Base-by-base conservation (phyloP, 2,797 vertebrate species). In the Enteromius treurensis region DNA sequence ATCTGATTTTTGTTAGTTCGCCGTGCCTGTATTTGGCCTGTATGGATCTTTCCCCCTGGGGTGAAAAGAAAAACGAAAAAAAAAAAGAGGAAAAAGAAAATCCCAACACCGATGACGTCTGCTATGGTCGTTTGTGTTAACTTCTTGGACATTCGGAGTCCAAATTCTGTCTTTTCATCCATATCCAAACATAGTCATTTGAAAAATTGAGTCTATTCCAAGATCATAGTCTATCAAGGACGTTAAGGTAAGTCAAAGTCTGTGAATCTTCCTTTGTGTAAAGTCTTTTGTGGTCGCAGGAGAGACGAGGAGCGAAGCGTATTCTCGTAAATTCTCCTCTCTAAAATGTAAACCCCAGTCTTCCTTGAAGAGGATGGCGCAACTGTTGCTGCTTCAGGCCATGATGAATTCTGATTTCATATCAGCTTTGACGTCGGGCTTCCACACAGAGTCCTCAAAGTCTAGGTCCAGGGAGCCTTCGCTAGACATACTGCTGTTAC, bases 381-480 rank as follows among this genome's bases (percentile, higher is more conserved):
- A 67, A 26, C 23, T 1, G 11, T 76, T 13, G 62, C 32, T 4
- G 40, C 70, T 84, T 89, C 74, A 98, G 90, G 97, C 98, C 96
- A 99, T 96, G 83, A 99, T 96, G 10, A 96, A 99, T 91, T 98
- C 98, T 0, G 97, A 96, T 93, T 99, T 98, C 91, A 99, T 91
- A 92, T 99, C 98, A 0, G 98, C 96, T 91, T 98, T 98, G 89
- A 98, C 98, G 80, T 98, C 97, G 0, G 97, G 97, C 89, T 98
- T 99, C 98, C 97, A 99, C 79, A 98, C 96, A 0, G 97, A 97
- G 90, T 98, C 98, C 84, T 99, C 97, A 88, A 97, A 98, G 94
- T 98, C 97, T 90, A 98, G 95, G 92, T 99, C 97, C 76, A 99
- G 92, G 91, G 97, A 98, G 90, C 96, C 95, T 81, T 98, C 97